Base-by-base conservation (phyloP, 2,888 invertebrate genomes). In the Sepiola atlantica region DNA sequence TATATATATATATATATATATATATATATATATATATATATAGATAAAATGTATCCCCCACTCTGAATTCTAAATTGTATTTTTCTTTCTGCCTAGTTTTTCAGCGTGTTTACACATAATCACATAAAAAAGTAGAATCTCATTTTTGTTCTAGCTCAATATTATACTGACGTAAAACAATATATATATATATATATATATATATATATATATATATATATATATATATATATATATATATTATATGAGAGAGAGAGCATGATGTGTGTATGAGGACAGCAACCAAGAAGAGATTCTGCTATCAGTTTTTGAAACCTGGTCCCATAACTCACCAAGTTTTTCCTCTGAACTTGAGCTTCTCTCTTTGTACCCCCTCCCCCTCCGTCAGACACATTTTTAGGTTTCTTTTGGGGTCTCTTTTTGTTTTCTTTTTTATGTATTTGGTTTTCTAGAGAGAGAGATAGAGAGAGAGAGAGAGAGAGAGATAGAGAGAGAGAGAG, bases 161-260 rank as follows among this genome's bases (percentile, higher is more conserved):
- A n/a, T n/a, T n/a, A n/a, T n/a, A n/a, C n/a, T n/a, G n/a, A n/a
- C n/a, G n/a, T n/a, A n/a, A n/a, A n/a, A n/a, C n/a, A n/a, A 77
- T 77, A 77, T 77, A 77, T 77, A n/a, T 77, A 77, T 77, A 77
- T 10, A 77, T 77, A 77, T 77, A n/a, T 77, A 77, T 77, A 77
- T n/a, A 77, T 77, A 77, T 77, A 77, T 77, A 77, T 77, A 77
- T 77, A 77, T 77, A 77, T 77, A 77, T 77, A 77, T 77, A 77
- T 77, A 77, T 77, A 77, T 77, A n/a, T 77, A 77, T 77, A 77
- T n/a, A 77, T 77, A 77, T 77, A 77, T 77, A 77, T 77, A 77
- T 77, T n/a, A n/a, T n/a, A n/a, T n/a, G n/a, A n/a, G n/a, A n/a
- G n/a, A n/a, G 2, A 77, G 2, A 77, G 2, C 45, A 45, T 8